phyloP scores from a whole-genome alignment of 2,113 vertebrate species.

The Naja naja region DNA sequence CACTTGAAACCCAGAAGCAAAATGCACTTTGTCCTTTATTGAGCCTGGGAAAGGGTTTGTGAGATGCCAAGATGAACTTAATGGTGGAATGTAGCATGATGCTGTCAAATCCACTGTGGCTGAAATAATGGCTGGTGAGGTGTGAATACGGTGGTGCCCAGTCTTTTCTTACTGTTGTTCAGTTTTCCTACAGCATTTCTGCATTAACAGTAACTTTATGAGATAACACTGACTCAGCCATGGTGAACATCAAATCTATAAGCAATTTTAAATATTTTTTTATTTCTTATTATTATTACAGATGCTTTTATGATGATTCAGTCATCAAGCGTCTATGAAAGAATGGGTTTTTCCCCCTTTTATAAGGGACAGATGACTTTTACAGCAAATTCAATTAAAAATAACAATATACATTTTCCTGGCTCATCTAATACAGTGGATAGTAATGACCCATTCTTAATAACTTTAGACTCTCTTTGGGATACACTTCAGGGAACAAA shows the following conservation, averaged over 20 bases:
- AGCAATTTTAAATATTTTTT: slow-evolving; percentile 24
- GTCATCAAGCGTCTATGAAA: background rate
- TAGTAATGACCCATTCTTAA: slow-evolving; percentile 44
- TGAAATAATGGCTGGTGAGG: background rate
- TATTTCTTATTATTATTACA: slow-evolving; percentile 15
- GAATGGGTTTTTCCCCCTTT: background rate
- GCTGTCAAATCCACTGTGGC: background rate
- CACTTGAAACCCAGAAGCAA: background rate
- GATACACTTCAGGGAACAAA: slow-evolving; percentile 35
- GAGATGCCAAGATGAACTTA: background rate
- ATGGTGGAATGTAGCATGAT: background rate
- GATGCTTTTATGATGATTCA: background rate
- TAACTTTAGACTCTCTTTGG: slow-evolving; percentile 43
- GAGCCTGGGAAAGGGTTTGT: background rate
- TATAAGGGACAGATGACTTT: slow-evolving; percentile 48
- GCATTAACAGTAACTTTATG: background rate
- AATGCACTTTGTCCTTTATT: background rate
- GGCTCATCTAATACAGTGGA: slow-evolving; percentile 27
- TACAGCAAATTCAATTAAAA: slow-evolving; percentile 59
- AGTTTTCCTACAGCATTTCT: background rate
- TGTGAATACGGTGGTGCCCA: background rate
- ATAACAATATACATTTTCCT: slow-evolving; percentile 59
- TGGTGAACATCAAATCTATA: background rate
- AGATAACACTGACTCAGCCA: background rate
- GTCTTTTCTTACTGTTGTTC: background rate